phyloP scores from a whole-genome alignment of 2,113 vertebrate species.

The Crotalus horridus region DNA sequence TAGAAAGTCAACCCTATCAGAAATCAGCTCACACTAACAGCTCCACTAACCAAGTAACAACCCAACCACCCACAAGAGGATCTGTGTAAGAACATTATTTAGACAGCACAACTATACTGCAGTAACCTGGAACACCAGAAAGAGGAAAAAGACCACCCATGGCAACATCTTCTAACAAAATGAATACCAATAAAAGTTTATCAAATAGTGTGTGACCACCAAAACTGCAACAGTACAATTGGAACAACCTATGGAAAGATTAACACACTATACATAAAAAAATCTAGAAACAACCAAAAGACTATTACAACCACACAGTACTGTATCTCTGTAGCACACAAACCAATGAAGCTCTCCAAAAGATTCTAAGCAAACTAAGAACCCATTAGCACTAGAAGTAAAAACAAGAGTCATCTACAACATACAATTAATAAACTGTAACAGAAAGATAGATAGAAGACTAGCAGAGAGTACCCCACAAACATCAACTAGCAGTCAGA shows the following conservation, averaged over 20 bases:
- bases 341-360: background rate
- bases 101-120: background rate
- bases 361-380: background rate
- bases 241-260: background rate
- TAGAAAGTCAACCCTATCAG: background rate
- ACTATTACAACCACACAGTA: background rate
- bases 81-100: background rate
- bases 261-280: background rate
- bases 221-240: background rate
- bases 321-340: background rate
- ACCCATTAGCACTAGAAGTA: background rate
- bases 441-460: background rate
- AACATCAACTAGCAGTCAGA: background rate
- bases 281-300: background rate
- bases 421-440: background rate
- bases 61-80: background rate
- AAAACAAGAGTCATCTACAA: background rate
- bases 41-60: background rate
- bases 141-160: background rate
- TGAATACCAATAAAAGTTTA: background rate
- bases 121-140: background rate
- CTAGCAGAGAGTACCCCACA: background rate
- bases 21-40: too few relatives aligned
- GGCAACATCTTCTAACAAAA: background rate
- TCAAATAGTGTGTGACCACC: background rate